phyloP scores from a whole-genome alignment of 1,140 invertebrate species.

The Drosophila persimilis region DNA sequence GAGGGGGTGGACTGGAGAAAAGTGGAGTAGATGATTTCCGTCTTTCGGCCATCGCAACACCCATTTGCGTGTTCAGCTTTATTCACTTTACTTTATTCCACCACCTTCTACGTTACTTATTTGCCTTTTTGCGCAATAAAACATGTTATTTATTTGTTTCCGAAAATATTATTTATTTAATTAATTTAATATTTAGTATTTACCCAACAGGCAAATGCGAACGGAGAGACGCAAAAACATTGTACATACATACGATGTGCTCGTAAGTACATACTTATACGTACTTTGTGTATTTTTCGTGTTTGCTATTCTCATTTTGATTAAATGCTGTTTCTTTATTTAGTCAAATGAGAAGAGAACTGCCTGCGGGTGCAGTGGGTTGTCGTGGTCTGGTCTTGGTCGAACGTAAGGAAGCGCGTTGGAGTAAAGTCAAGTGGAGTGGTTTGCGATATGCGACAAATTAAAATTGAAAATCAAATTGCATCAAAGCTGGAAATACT shows the following conservation, averaged over 20 bases:
- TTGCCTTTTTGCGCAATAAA: conserved; percentile 64
- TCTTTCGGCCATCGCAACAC: conserved; percentile 37
- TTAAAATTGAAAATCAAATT: conserved; percentile 46
- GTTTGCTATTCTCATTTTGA: conserved; percentile 67
- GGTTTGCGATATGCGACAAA: conserved; percentile 38
- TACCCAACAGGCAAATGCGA: conserved; percentile 46
- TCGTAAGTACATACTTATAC: conserved; percentile 9
- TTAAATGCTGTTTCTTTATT: conserved; percentile 76
- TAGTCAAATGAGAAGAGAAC: conserved; percentile 68
- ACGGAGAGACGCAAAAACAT: not conserved
- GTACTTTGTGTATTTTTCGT: conserved; percentile 22
- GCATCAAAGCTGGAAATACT: conserved; percentile 31
- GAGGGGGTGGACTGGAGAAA: not conserved
- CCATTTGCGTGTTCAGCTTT: conserved; percentile 45
- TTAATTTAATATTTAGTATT: conserved; percentile 70
- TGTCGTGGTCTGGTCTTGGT: too few species aligned
- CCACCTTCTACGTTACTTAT: conserved; percentile 9
- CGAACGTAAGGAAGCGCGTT: too few species aligned
- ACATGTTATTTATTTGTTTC: conserved; percentile 69
- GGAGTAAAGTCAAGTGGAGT: not conserved
- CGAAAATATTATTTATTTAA: conserved; percentile 65
- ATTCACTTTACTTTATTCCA: not conserved
- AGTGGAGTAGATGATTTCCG: conserved; percentile 1
- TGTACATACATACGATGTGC: not conserved
- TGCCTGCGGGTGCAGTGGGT: not conserved